Base-by-base conservation (phyloP, 2,797 vertebrate species). In the Rhincodon typus region DNA sequence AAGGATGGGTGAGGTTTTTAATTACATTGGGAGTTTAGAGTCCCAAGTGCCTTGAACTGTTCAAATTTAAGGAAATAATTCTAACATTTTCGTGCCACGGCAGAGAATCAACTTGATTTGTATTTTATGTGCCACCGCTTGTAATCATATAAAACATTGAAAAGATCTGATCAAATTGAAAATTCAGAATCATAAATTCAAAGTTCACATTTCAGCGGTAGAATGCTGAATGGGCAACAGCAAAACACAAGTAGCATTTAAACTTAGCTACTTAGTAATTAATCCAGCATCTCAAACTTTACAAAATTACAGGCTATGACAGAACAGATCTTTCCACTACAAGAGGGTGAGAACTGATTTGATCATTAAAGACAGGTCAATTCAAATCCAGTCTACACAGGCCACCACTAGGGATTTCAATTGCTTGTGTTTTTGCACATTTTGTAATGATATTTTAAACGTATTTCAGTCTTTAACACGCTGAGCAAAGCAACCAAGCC, bases 101-200 rank as follows among this genome's bases (percentile, higher is more conserved):
- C 53, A 94, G 94, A 53, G 30, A 70, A 38, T 34, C 67, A 57
- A 30, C 57, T 72, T 77, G 69, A 77, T 57, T 50, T 95, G 46
- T 57, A 74, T 95, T 77, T 74, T 30, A 95, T 30, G 74, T 30
- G 13, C 57, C 25, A 74, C 27, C 5, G 53, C 46, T 30, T 95
- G 70, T 34, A 77, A 77, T 53, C 27, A 34, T 53, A 74, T 17
- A 95, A 67, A 93, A 93, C 25, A 93, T 42, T 77, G 94, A 57
- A 74, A 95, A 74, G 30, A 46, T 50, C 77, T 77, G 67, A 57
- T 30, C 46, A 77, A 95, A 95, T 15, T 34, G 42, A 50, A 95
- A 95, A 77, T 77, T 93, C 90, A 93, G n/a, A 93, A 69, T 93
- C 90, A 93, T 93, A 93, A 93, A 93, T 93, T 66, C 90, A 93